Evolutionary conservation across 2,888 invertebrate genomes (phyloP).

Genomic region (Pteria penguin): DNA sequence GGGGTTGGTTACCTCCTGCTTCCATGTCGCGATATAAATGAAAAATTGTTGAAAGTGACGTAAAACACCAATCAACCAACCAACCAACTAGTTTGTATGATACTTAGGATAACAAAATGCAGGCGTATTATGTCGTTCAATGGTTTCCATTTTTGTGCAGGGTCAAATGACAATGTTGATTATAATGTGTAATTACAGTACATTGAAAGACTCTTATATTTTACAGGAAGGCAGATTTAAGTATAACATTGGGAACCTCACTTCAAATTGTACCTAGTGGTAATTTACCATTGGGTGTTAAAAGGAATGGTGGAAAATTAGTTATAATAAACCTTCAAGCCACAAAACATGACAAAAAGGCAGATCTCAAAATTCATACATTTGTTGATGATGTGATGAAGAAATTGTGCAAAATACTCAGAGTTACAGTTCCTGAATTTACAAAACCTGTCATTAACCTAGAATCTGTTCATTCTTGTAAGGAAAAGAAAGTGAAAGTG

Average conservation of each 20-base stretch:
- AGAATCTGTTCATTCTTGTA: conserved; percentile 61
- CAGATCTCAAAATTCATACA: conserved; percentile 91
- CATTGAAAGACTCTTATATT: not conserved
- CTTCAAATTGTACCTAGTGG: conserved; percentile 98
- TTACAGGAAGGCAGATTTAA: conserved; percentile 92
- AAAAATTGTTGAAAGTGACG: too few relatives aligned
- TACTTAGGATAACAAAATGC: too few relatives aligned
- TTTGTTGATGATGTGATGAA: conserved; percentile 90
- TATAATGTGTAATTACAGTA: too few relatives aligned
- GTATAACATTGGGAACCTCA: conserved; percentile 97
- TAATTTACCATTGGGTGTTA: conserved; percentile 90
- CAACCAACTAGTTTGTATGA: too few relatives aligned
- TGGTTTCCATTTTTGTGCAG: too few relatives aligned
- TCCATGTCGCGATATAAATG: too few relatives aligned
- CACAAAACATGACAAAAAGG: conserved; percentile 97
- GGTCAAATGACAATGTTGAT: too few relatives aligned
- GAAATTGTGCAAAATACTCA: conserved; percentile 83
- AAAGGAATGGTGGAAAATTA: conserved; percentile 90
- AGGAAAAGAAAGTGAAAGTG: conserved; percentile 49
- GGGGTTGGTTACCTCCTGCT: too few relatives aligned
- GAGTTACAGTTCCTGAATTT: conserved; percentile 88
- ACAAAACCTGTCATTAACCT: conserved; percentile 75
- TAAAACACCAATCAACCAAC: too few relatives aligned
- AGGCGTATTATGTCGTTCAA: too few relatives aligned
- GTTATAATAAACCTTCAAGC: conserved; percentile 97